These are phyloP conservation scores for Watsonalla cultraria DNA, from an alignment of 2,888 invertebrate species.

Conservation along the genomic window DNA sequence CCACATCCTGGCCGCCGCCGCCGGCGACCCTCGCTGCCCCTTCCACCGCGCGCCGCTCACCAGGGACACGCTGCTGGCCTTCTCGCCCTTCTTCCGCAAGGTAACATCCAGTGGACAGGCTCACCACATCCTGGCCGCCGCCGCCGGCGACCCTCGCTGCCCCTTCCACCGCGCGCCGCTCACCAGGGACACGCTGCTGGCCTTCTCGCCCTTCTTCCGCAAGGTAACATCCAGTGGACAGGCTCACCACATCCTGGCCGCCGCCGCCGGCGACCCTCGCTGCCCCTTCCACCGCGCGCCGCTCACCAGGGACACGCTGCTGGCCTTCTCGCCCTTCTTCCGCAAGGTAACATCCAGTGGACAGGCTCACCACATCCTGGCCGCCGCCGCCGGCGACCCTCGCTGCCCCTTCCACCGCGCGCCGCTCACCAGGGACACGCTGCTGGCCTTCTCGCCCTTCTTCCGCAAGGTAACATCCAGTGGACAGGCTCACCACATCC, in stretches of 20 bases:
- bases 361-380: conserved; percentile 84
- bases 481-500: too few species aligned
- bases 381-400: conserved; percentile 83
- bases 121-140: conserved; percentile 84
- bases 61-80: conserved; percentile 83
- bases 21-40: conserved; percentile 84
- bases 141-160: conserved; percentile 84
- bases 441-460: conserved; percentile 88
- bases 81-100: conserved; percentile 88
- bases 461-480: too few species aligned
- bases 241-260: conserved; percentile 84
- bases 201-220: conserved; percentile 88
- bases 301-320: conserved; percentile 83
- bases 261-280: conserved; percentile 83
- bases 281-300: conserved; percentile 82
- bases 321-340: conserved; percentile 88
- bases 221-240: too few species aligned
- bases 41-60: conserved; percentile 81
- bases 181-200: conserved; percentile 83
- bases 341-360: too few species aligned
- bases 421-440: conserved; percentile 82
- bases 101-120: too few species aligned
- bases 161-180: conserved; percentile 81
- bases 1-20: conserved; percentile 84
- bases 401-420: conserved; percentile 83